Conservation (phyloP, 2,888 invertebrate species). For the Noctua pronuba region DNA sequence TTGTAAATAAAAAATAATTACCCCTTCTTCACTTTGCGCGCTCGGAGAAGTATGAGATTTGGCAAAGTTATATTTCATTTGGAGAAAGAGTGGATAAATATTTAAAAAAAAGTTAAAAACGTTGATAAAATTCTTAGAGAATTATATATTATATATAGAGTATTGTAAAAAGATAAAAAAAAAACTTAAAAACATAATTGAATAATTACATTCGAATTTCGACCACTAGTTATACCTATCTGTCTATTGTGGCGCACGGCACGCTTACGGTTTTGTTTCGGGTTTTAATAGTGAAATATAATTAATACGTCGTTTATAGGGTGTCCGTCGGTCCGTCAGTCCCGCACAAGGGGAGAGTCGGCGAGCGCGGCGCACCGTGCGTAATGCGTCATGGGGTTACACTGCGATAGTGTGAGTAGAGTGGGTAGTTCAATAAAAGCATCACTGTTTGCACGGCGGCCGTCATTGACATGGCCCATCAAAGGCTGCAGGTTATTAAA, state of each 20-base stretch:
- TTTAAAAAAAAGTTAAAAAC: not conserved
- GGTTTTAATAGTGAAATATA: slow-evolving; percentile 14
- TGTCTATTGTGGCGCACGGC: not conserved
- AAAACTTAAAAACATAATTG: not conserved
- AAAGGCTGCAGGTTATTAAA: slow-evolving; percentile 49
- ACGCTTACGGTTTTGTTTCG: slow-evolving; percentile 1
- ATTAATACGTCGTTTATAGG: slow-evolving; percentile 28
- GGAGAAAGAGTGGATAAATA: not conserved
- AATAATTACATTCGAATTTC: not conserved
- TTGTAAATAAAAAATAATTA: not conserved
- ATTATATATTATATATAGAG: too few relatives aligned
- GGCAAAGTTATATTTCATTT: not conserved
- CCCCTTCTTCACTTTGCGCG: not conserved
- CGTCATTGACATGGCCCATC: slow-evolving; percentile 37
- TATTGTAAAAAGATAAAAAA: not conserved
- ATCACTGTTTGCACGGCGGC: not conserved
- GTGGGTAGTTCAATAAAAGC: slow-evolving; percentile 30
- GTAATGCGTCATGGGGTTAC: slow-evolving; percentile 9
- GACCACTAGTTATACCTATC: not conserved
- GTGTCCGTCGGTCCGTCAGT: slow-evolving; percentile 34
- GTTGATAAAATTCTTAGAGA: not conserved
- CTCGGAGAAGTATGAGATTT: not conserved
- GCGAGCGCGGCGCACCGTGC: not conserved
- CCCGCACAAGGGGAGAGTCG: slow-evolving; percentile 25
- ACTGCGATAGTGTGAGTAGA: slow-evolving; percentile 34